These are phyloP conservation scores for Drosophila setosimentum DNA, from an alignment of 2,888 invertebrate genomes.

Conservation along the genomic window DNA sequence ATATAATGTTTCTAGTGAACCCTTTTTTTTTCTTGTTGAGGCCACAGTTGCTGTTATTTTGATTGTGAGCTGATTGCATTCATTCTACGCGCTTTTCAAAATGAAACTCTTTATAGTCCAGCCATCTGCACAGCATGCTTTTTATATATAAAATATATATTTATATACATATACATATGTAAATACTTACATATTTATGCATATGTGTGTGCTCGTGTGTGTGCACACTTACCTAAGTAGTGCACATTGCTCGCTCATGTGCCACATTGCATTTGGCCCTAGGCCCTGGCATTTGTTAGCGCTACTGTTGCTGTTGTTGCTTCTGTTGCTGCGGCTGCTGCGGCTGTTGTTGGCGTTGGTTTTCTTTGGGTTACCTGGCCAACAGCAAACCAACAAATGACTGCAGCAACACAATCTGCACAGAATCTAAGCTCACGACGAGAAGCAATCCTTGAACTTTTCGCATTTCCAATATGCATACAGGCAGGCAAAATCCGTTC, in stretches of 20 bases:
- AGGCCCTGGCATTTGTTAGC: conserved; percentile 56
- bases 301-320: conserved; percentile 12
- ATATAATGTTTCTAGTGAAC: conserved; percentile 8
- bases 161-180: background rate
- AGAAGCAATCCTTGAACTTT: conserved; percentile 75
- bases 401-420: conserved; percentile 56
- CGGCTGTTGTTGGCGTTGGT: conserved; percentile 24
- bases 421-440: conserved; percentile 63
- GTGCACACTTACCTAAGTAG: conserved; percentile 35
- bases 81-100: conserved; percentile 25
- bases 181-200: background rate
- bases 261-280: conserved; percentile 57
- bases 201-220: conserved; percentile 1
- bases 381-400: conserved; percentile 46
- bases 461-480: conserved; percentile 76
- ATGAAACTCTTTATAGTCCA: background rate
- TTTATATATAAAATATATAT: background rate
- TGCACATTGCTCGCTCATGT: conserved; percentile 55
- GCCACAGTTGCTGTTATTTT: background rate
- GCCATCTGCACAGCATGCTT: too few relatives aligned
- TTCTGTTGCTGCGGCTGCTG: conserved; percentile 20
- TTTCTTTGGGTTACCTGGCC: conserved; percentile 66
- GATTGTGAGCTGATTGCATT: conserved; percentile 2
- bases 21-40: background rate
- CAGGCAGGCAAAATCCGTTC: conserved; percentile 54